These are phyloP conservation scores for Acleris emargana DNA, from an alignment of 2,888 invertebrate genomes.

Conservation along the genomic window DNA sequence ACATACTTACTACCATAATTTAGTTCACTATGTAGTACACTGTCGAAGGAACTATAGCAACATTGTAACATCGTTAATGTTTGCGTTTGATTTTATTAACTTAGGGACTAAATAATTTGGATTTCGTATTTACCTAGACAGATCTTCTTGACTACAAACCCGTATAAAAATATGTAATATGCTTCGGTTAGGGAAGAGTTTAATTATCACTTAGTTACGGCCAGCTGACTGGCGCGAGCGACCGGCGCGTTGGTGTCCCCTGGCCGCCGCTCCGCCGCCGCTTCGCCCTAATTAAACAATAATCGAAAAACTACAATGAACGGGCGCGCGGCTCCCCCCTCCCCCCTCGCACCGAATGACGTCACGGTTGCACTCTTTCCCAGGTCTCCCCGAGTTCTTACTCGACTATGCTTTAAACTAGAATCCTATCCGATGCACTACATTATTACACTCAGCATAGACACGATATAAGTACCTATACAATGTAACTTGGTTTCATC, in stretches of 20 bases:
- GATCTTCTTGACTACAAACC: too few relatives aligned
- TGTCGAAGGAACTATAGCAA: too few relatives aligned
- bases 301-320: conserved; percentile 84
- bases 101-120: background rate
- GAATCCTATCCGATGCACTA: too few relatives aligned
- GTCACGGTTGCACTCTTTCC: conserved; percentile 77
- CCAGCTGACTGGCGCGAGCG: conserved; percentile 48
- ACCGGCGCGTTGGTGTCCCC: conserved; percentile 63
- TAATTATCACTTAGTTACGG: background rate
- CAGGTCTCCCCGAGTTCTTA: too few relatives aligned
- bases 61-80: background rate
- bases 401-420: too few relatives aligned
- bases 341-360: conserved; percentile 49
- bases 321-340: conserved; percentile 71
- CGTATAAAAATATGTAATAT: too few relatives aligned
- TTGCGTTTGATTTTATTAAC: conserved; percentile 1
- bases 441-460: too few relatives aligned
- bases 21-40: background rate
- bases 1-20: background rate
- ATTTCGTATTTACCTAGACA: too few relatives aligned
- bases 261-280: conserved; percentile 83
- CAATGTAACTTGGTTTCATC: too few relatives aligned
- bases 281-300: conserved; percentile 84
- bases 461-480: too few relatives aligned
- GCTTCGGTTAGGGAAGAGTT: background rate